Evolutionary conservation across 2,888 invertebrate genomes (phyloP).

Genomic region (Hylaea fasciaria): DNA sequence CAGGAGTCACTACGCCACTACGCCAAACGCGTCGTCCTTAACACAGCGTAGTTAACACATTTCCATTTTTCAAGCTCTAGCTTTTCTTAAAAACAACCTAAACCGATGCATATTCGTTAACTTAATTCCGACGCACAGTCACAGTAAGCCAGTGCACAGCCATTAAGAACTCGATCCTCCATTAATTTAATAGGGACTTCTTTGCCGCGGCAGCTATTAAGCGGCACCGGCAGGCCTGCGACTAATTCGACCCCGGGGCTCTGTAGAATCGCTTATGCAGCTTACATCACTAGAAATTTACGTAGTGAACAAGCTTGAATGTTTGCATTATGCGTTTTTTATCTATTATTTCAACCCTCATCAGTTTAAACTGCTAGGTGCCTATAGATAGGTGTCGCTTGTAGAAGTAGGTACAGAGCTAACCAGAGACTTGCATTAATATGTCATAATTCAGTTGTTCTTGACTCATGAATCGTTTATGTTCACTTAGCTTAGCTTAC

Average conservation of each 20-base stretch:
- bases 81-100: background rate
- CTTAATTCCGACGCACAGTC: conserved; percentile 8
- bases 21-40: too few species aligned
- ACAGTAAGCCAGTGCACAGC: conserved; percentile 39
- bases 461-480: too few species aligned
- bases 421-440: too few species aligned
- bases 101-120: conserved; percentile 11
- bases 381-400: too few species aligned
- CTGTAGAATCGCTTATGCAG: conserved; percentile 53
- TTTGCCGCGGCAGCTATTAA: conserved; percentile 65
- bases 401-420: too few species aligned
- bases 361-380: background rate
- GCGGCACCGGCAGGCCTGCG: conserved; percentile 57
- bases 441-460: too few species aligned
- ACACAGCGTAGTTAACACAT: too few species aligned
- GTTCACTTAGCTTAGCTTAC: too few species aligned
- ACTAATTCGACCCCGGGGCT: conserved; percentile 63
- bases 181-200: conserved; percentile 78
- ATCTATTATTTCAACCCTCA: too few species aligned
- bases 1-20: too few species aligned
- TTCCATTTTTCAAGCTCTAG: too few species aligned
- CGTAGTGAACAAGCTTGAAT: conserved; percentile 44
- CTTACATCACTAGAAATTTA: conserved; percentile 63
- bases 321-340: conserved; percentile 16
- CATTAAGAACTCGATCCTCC: conserved; percentile 57